Evolutionary conservation across 35 echinoderm and acorn worm species (phyloP).

Genomic region (Chiridota heheva): DNA sequence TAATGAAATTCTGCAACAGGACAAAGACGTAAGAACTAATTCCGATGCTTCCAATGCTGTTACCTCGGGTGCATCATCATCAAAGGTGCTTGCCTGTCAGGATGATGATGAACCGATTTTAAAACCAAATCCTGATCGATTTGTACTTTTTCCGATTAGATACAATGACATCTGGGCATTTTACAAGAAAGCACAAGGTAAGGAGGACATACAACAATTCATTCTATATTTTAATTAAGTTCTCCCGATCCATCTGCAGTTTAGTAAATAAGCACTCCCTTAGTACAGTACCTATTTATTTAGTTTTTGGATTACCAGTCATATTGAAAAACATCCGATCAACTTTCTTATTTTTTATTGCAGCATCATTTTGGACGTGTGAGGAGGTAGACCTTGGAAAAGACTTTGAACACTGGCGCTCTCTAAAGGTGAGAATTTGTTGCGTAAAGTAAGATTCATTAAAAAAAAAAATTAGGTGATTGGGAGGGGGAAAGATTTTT

Average conservation of each 20-base stretch:
- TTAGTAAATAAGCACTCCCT: neutral
- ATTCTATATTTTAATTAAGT: neutral
- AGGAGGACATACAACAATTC: neutral
- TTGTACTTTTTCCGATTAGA: constrained; percentile 88
- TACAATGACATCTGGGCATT: constrained; percentile 85
- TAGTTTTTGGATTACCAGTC: neutral
- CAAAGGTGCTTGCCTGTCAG: no score
- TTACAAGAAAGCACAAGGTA: constrained; percentile 97
- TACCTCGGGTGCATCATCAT: no score
- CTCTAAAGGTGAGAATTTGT: constrained; percentile 53
- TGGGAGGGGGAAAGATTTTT: neutral
- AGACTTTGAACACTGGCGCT: constrained; percentile 73
- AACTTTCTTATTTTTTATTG: constrained; percentile 14
- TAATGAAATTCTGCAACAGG: no score
- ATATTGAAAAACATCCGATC: neutral
- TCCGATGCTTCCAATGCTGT: no score
- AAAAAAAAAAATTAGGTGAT: neutral
- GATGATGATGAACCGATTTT: constrained; percentile 74
- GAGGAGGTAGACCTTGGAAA: constrained; percentile 91
- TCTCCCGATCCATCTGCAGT: neutral
- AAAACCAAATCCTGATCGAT: constrained; percentile 48
- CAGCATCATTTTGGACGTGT: constrained; percentile 97
- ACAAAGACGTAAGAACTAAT: no score
- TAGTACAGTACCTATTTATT: neutral
- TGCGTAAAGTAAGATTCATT: neutral